Conservation (phyloP, 1,140 invertebrate species). For the Druon quercuslanigerum region DNA sequence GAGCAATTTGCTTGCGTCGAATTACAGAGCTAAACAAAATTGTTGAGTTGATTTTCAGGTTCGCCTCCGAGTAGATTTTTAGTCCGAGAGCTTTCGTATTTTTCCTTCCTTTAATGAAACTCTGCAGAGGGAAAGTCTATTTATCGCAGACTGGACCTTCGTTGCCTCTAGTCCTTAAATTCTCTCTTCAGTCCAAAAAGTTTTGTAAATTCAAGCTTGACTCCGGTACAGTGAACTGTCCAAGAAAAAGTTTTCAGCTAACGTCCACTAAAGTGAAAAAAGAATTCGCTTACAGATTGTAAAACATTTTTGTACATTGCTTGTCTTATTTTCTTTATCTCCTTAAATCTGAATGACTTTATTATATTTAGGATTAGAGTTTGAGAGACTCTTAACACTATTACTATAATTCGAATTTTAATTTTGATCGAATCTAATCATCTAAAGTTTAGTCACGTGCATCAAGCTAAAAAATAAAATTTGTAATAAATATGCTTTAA, state of each 20-base stretch:
- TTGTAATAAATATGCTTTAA: too few relatives aligned
- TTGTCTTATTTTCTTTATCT: too few relatives aligned
- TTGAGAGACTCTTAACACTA: too few relatives aligned
- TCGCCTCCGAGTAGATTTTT: slow-evolving; percentile 24
- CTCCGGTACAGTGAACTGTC: slow-evolving; percentile 16
- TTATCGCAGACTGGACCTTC: slow-evolving; percentile 19
- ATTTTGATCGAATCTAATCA: too few relatives aligned
- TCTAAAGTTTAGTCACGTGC: too few relatives aligned
- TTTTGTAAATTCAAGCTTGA: slow-evolving; percentile 24
- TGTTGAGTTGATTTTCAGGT: slow-evolving; percentile 21
- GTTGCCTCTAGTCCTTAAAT: slow-evolving; percentile 10
- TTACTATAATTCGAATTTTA: too few relatives aligned
- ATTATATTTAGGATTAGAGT: too few relatives aligned
- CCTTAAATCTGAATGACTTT: too few relatives aligned
- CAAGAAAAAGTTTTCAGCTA: slow-evolving; percentile 15
- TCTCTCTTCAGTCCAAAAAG: slow-evolving; percentile 4
- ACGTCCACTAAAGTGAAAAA: slow-evolving; percentile 2
- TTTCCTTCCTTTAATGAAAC: background rate
- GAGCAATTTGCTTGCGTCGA: background rate
- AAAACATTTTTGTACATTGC: too few relatives aligned
- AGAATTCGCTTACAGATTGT: background rate
- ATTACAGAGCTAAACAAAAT: background rate
- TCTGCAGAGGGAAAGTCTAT: slow-evolving; percentile 14
- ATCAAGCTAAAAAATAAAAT: too few relatives aligned
- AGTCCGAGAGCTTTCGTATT: slow-evolving; percentile 12